Conservation (phyloP, 2,113 vertebrate genomes). For the Aramus guarauna region DNA sequence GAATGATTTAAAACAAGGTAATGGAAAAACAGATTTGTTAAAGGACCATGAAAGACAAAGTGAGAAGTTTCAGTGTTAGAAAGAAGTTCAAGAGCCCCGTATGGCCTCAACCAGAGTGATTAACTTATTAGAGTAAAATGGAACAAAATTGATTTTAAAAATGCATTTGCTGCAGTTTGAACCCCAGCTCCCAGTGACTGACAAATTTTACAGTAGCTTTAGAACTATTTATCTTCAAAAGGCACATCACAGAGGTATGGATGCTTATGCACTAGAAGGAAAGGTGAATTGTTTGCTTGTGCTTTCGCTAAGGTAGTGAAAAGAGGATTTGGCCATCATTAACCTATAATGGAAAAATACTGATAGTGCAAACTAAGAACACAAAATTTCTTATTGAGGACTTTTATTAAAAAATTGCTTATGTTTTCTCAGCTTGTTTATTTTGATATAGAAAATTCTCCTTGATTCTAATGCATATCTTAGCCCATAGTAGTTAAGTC, state of each 20-base stretch:
- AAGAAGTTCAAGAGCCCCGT: fast-evolving
- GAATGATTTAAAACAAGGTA: neutral
- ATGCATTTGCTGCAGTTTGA: neutral
- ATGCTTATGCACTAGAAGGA: neutral
- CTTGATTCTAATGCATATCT: neutral
- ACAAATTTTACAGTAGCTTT: neutral
- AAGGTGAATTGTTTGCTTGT: neutral
- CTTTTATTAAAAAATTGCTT: neutral
- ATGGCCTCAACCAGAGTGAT: fast-evolving
- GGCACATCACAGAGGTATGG: neutral
- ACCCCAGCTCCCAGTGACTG: neutral
- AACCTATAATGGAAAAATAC: neutral
- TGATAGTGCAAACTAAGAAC: neutral
- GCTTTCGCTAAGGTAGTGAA: neutral
- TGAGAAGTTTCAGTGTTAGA: neutral
- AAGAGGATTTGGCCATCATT: neutral
- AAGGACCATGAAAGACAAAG: neutral
- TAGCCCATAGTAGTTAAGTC: neutral
- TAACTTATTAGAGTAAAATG: neutral
- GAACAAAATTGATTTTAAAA: neutral
- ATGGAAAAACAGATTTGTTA: neutral
- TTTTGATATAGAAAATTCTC: neutral
- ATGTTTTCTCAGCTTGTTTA: neutral
- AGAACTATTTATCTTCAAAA: neutral
- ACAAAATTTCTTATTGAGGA: neutral